Conservation (phyloP, 2,888 invertebrate species). For the Desoria tigrina region DNA sequence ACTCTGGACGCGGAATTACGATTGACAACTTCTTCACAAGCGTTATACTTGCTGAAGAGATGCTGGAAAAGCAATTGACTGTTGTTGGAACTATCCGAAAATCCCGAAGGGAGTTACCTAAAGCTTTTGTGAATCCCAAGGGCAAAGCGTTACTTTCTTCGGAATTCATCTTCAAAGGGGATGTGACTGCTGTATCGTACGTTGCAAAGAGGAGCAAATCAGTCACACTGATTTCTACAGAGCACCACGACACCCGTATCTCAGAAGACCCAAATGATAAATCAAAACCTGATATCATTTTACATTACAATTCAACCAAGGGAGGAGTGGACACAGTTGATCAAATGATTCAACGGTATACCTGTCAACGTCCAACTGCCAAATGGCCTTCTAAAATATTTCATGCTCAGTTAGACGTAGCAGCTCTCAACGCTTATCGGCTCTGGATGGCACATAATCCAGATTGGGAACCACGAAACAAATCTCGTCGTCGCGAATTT, state of each 20-base stretch:
- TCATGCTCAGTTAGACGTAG: neutral
- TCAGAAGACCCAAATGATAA: neutral
- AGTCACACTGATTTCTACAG: neutral
- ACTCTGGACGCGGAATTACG: too few relatives aligned
- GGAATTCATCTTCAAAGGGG: too few relatives aligned
- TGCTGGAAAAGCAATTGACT: too few relatives aligned
- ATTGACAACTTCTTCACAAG: too few relatives aligned
- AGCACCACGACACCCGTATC: slow-evolving; percentile 9
- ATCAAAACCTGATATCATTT: slow-evolving; percentile 1
- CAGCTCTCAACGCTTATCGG: neutral
- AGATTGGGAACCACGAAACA: neutral
- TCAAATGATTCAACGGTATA: slow-evolving; percentile 6
- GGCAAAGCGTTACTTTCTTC: too few relatives aligned
- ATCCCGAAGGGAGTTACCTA: too few relatives aligned
- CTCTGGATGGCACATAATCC: neutral
- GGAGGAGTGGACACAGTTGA: slow-evolving; percentile 11
- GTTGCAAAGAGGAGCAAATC: neutral
- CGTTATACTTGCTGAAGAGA: too few relatives aligned
- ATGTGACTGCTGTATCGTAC: neutral
- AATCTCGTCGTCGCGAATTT: neutral
- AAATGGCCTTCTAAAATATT: slow-evolving; percentile 4
- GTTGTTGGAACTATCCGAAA: too few relatives aligned
- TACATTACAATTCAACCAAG: slow-evolving; percentile 8
- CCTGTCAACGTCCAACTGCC: neutral
- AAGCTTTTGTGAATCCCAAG: too few relatives aligned